A percentile compares a stretch with the other conserved stretches of the same genome.
phyloP scores from a whole-genome alignment of 2,888 invertebrate species.

The Chrysopilus asiliformis region DNA sequence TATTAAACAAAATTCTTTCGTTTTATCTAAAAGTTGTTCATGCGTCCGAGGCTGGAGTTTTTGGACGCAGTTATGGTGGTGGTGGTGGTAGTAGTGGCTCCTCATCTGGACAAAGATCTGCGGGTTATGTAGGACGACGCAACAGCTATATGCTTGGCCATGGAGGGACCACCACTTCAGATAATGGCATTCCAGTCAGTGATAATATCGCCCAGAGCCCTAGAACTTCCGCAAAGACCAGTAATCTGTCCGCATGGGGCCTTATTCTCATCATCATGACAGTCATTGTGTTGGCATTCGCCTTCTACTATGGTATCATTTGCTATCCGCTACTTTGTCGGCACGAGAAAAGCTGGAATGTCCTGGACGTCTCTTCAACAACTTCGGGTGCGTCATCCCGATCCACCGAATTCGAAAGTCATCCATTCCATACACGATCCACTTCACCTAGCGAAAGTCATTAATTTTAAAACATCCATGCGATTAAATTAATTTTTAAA shows the following conservation, averaged over 20 bases:
- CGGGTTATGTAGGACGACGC: conserved; percentile 5
- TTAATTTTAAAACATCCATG: too few species aligned
- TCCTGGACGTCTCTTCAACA: conserved; percentile 34
- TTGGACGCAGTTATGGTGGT: conserved; percentile 1
- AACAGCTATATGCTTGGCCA: conserved; percentile 6
- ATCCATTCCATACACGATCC: too few species aligned
- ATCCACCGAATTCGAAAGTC: too few species aligned
- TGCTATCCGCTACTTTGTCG: conserved; percentile 51
- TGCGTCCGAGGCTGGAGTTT: conserved; percentile 21
- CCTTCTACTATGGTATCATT: conserved; percentile 49
- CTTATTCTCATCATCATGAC: conserved; percentile 43
- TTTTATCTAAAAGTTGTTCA: too few species aligned
- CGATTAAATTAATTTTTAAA: too few species aligned
- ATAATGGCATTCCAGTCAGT: too few species aligned
- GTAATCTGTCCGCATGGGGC: conserved; percentile 47
- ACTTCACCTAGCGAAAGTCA: too few species aligned
- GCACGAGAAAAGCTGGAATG: conserved; percentile 31
- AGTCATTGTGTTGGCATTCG: conserved; percentile 38
- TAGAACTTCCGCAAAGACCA: not conserved
- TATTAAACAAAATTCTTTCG: too few species aligned
- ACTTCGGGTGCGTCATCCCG: conserved; percentile 33
- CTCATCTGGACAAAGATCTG: not conserved
- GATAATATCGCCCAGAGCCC: too few species aligned
- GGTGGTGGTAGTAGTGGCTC: conserved; percentile 2
- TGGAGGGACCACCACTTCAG: too few species aligned